Percentiles rank a stretch among this genome's conserved stretches.
phyloP scores from a whole-genome alignment of 2,888 invertebrate genomes.

The Limnephilus lunatus region DNA sequence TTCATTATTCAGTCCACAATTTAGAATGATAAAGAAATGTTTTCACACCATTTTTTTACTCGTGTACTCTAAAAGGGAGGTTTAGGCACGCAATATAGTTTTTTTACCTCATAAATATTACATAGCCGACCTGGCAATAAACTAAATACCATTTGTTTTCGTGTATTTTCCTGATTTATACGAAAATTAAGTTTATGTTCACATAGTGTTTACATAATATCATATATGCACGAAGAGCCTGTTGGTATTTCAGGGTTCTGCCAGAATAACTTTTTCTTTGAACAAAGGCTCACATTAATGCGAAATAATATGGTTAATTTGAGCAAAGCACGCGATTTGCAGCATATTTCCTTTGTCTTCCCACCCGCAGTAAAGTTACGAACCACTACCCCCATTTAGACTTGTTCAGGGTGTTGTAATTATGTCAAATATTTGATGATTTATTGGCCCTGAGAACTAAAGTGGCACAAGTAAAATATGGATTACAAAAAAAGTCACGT shows the following conservation, averaged over 20 bases:
- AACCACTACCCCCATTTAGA: neutral
- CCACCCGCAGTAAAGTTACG: neutral
- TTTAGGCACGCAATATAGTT: neutral
- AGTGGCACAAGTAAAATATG: neutral
- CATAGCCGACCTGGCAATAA: neutral
- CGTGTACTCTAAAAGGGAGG: neutral
- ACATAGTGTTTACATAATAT: neutral
- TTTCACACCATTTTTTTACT: neutral
- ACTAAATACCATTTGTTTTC: neutral
- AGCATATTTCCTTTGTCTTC: neutral
- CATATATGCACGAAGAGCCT: neutral
- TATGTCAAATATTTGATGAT: neutral
- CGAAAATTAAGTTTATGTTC: neutral
- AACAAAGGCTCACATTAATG: neutral
- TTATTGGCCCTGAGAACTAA: neutral
- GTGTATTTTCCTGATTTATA: neutral
- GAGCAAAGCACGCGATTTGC: constrained; percentile 2
- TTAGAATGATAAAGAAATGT: neutral
- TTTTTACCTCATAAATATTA: neutral
- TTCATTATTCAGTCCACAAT: neutral
- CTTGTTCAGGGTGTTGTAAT: neutral
- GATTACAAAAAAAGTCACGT: neutral
- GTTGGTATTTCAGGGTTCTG: neutral
- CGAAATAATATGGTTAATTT: neutral
- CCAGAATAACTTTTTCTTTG: neutral